Conservation (phyloP, 2,113 vertebrate genomes). For the Rhinopomastus cyanomelas region DNA sequence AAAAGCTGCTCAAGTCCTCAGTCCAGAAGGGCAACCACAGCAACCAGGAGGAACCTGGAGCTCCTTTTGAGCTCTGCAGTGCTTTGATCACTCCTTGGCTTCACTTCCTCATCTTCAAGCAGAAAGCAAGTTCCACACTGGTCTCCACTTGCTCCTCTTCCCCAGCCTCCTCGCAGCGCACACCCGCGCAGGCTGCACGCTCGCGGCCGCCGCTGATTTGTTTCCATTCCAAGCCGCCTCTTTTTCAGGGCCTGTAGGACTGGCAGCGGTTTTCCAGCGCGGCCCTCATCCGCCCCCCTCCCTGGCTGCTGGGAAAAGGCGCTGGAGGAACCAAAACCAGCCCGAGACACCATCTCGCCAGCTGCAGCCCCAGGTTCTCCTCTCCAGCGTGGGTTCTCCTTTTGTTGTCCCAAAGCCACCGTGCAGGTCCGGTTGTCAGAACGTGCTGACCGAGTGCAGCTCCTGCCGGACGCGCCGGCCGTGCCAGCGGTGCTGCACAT, state of each 20-base stretch:
- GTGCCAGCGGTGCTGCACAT: conserved; percentile 21
- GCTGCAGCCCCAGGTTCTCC: background rate
- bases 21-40: background rate
- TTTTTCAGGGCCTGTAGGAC: no score
- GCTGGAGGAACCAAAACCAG: background rate
- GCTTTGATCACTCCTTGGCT: background rate
- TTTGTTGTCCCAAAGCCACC: conserved; percentile 37
- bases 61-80: background rate
- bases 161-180: background rate
- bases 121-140: background rate
- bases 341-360: background rate
- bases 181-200: background rate
- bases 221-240: background rate
- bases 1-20: background rate
- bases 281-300: no score
- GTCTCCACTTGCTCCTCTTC: background rate
- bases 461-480: conserved; percentile 6
- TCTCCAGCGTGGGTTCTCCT: background rate
- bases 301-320: background rate
- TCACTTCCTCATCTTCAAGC: background rate
- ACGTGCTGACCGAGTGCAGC: conserved; percentile 55
- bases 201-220: background rate
- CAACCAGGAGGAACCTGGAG: background rate
- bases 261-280: no score
- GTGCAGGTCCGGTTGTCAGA: conserved; percentile 23